Base-by-base conservation (phyloP, 2,888 invertebrate genomes). In the Drosophila affinis region DNA sequence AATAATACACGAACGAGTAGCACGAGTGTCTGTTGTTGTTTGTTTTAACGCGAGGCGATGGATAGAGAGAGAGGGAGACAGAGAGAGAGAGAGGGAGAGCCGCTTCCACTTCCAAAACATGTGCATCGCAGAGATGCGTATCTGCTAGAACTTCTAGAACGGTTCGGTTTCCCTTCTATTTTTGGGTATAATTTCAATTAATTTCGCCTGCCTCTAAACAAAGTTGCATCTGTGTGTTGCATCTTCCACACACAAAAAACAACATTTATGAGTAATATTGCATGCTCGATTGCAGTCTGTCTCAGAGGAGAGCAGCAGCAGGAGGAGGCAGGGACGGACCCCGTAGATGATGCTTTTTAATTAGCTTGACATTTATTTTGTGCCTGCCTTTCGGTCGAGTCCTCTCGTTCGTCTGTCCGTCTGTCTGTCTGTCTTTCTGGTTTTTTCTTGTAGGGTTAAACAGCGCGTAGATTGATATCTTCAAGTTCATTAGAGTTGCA, bases 381-480 rank as follows among this genome's bases (percentile, higher is more conserved):
- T 65, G 65, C 53, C 39, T 34, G 53, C 18, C 53, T 53, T 53
- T 53, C n/a, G 53, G 53, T 32, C 45, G 45, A 39, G 47, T 74
- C 57, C 45, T 17, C 12, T 17, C 12, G 18, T 53, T 44, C 27
- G 17, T 14, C 32, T 45, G 21, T 52, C 29, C n/a, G 34, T 70
- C 54, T 34, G 57, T 39, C 34, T 3, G 12, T 5, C 34, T 21
- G 21, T 21, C 21, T 21, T 21, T 34, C 3, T 69, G 24, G 21
- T 21, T 39, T 39, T 54, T 34, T 54, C 72, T 72, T 65, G 72
- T 72, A 81, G 86, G 86, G 86, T 88, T 86, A 88, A 60, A 85
- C 86, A 80, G 84, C 86, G 81, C 87, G 86, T 81, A 86, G 86
- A 86, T 86, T 86, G 88, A 86, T 86, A 86, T 86, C 88, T 88